Evolutionary conservation across 1,140 invertebrate species (phyloP), one percentile per base, ranked within the genome.

Genomic region (Drosophila biarmipes): DNA sequence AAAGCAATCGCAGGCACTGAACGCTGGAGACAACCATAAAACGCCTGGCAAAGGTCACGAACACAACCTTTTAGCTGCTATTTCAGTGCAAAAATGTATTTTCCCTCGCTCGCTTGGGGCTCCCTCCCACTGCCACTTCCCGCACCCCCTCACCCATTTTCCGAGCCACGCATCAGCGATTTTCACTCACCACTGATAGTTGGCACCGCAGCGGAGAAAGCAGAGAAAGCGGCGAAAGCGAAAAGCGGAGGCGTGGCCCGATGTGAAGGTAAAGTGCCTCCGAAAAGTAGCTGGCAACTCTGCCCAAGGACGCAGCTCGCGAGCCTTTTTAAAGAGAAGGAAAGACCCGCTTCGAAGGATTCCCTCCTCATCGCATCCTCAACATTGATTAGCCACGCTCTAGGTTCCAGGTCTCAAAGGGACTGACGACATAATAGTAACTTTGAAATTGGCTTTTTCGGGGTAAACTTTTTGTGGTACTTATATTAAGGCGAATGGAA

Each of bases 41-140:
- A 80, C 61, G 82, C 66, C 54, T 66, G 84, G 75, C 84, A 87
- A 87, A 87, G 82, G 82, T 87, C 82, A 87, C 82, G 82, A 87
- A 89, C 82, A 76, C 79, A 87, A 87, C 82, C 84, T 87, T 89
- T 87, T 87, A 76, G 79, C 82, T 86, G 78, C 77, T 80, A 69
- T 69, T 69, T 69, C 67, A 55, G 73, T 59, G 64, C 35, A 74
- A 66, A 80, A 87, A 78, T 81, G 34, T 73, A 82, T 82, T 84
- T 82, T 84, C 52, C 52, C 61, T 63, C 49, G 52, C 40, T 57
- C 57, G 53, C 58, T 66, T 53, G 57, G 69, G 72, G 69, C 52
- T 35, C 19, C 42, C 31, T 34, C 11, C 35, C 15, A 11, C 11
- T 27, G 15, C 19, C 37, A 35, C 6, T 27, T 19, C 19, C 58